Conservation (phyloP, 1,140 invertebrate genomes). For the Scaptodrosophila lebanonensis region DNA sequence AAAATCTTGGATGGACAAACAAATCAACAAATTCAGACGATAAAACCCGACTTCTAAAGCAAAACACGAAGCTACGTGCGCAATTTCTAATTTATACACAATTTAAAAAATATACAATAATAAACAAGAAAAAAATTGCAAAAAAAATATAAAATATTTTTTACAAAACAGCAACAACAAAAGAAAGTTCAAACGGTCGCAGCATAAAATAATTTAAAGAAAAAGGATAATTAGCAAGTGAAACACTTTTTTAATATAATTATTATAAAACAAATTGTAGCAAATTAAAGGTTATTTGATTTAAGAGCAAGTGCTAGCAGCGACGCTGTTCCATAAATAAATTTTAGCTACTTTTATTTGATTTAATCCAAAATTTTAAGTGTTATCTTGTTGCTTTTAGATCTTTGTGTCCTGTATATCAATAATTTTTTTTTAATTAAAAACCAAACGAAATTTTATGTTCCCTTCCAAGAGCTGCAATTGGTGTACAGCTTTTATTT, state of each 20-base stretch:
- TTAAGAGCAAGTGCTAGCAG: slow-evolving; percentile 60
- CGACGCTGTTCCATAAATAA: slow-evolving; percentile 54
- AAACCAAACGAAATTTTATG: too few relatives aligned
- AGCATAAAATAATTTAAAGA: slow-evolving; percentile 11
- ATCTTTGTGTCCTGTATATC: too few relatives aligned
- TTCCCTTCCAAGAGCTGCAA: too few relatives aligned
- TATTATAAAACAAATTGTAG: slow-evolving; percentile 70
- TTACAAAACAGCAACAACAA: slow-evolving; percentile 24
- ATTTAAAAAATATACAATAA: slow-evolving; percentile 53
- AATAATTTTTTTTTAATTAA: slow-evolving; percentile 27
- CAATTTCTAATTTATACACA: slow-evolving; percentile 72
- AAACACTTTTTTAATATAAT: slow-evolving; percentile 51
- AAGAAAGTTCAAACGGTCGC: slow-evolving; percentile 3
- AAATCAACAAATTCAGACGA: slow-evolving; percentile 30
- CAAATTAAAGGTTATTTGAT: slow-evolving; percentile 72
- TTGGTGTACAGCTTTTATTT: too few relatives aligned
- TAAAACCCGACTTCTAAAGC: slow-evolving; percentile 7
- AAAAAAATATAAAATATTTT: slow-evolving; percentile 37
- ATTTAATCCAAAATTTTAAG: slow-evolving; percentile 34
- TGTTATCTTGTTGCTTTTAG: slow-evolving; percentile 27
- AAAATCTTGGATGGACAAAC: slow-evolving; percentile 43
- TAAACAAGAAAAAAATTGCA: slow-evolving; percentile 24
- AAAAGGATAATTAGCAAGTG: not conserved
- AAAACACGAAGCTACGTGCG: slow-evolving; percentile 62
- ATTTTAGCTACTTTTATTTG: slow-evolving; percentile 42